These are phyloP conservation scores for Hephaestus fuliginosus DNA, from an alignment of 2,797 vertebrate species.

Conservation along the genomic window DNA sequence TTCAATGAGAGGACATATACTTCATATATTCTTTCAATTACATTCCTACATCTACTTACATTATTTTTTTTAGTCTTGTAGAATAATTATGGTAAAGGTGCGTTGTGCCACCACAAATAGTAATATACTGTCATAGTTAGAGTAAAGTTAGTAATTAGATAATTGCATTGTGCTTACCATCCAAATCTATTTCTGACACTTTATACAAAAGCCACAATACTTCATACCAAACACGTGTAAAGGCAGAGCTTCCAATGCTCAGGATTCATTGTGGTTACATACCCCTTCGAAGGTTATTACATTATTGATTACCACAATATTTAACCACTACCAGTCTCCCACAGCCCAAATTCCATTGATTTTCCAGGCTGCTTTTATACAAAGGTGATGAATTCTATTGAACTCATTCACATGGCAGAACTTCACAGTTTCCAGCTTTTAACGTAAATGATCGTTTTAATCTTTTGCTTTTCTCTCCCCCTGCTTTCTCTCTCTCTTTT, in stretches of 20 bases:
- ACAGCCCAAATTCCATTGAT: constrained; percentile 81
- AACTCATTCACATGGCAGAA: constrained; percentile 66
- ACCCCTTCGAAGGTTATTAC: constrained; percentile 74
- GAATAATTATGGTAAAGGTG: background rate
- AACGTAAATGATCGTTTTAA: constrained; percentile 69
- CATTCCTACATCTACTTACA: background rate
- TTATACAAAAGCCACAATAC: constrained; percentile 2
- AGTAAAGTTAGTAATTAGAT: background rate
- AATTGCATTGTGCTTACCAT: background rate
- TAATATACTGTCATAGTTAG: background rate
- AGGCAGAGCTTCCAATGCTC: constrained; percentile 18
- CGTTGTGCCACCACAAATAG: background rate
- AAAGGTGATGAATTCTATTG: constrained; percentile 77
- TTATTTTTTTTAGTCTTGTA: background rate
- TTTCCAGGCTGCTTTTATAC: constrained; percentile 62
- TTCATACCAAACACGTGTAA: constrained; percentile 17
- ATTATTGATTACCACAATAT: constrained; percentile 81
- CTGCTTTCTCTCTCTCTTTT: background rate
- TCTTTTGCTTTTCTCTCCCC: constrained; percentile 26
- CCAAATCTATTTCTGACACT: background rate
- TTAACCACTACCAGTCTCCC: constrained; percentile 77
- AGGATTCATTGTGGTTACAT: constrained; percentile 59
- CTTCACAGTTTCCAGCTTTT: constrained; percentile 58
- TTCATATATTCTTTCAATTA: background rate
- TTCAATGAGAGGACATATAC: background rate